Evolutionary conservation across 1,140 invertebrate species (phyloP), one percentile per base, ranked within the genome.

Genomic region (Drosophila tsacasi): DNA sequence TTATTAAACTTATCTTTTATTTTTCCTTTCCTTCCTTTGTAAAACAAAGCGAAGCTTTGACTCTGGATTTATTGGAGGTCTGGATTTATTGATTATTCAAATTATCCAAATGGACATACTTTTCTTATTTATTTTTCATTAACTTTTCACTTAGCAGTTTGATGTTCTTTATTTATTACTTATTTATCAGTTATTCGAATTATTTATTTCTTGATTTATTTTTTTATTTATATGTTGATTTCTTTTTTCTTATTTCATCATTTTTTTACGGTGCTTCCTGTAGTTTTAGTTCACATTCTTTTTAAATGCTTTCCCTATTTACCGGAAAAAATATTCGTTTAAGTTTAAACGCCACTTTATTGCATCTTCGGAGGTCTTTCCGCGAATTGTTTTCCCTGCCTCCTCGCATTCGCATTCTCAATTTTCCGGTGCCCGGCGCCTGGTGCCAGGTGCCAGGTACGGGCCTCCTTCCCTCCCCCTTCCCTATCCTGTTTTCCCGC

Each of bases 371-470:
- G 21, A 39, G 50, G 39, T 47, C 59, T 42, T 71, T 52, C 25
- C 50, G 21, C 21, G 44, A 59, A 73, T 73, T 59, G 55, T 73
- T 69, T 46, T 57, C 37, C 23, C 30, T 40, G 37, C 23, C 69
- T 40, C 42, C 46, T 60, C 67, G n/a, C n/a, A 61, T 52, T 73
- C 46, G 69, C 67, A 77, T 77, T 78, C 76, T 79, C 52, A 40
- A 59, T 72, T 72, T 71, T 52, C 44, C 59, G 30, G 23, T 37
- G 37, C 42, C 69, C 15, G 47, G 23, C 30, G 37, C 42, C 69
- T 8, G 47, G 47, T 30, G 25, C 49, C 49, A 12, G 49, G 27
- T 32, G 27, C 35, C 25, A 71, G 67, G 49, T 67, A 39, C 40
- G 10, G 15, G 12, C 30, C 9, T 6, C 13, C 63, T 9, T 8